Evolutionary conservation across 2,113 vertebrate genomes (phyloP).

Genomic region (Panthera tigris): DNA sequence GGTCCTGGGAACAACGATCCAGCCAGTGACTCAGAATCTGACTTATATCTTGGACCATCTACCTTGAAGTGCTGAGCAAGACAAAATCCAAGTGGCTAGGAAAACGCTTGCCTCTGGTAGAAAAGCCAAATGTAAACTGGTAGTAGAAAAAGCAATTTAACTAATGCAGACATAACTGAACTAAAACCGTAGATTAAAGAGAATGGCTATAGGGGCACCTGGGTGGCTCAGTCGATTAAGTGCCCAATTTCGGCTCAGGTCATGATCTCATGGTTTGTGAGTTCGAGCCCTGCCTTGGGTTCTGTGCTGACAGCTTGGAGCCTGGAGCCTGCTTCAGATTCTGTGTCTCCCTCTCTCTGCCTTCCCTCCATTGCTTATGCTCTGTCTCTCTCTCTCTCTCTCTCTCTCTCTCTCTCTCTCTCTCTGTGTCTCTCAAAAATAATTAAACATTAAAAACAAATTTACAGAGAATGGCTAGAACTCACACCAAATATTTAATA

Average conservation of each 20-base stretch:
- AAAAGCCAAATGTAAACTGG: not conserved
- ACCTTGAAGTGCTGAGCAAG: not conserved
- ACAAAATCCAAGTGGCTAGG: not conserved
- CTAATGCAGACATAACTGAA: not conserved
- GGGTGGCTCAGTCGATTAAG: no score
- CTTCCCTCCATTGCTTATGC: no score
- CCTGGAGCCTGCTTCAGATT: no score
- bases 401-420: no score
- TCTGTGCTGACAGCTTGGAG: no score
- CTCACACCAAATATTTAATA: conserved; percentile 14
- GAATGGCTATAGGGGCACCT: not conserved
- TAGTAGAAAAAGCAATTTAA: not conserved
- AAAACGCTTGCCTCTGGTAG: not conserved
- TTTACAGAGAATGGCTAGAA: not conserved
- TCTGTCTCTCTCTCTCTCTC: no score
- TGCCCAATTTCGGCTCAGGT: no score
- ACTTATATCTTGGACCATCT: not conserved
- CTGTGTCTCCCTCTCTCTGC: no score
- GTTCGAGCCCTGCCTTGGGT: no score
- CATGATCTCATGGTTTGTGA: no score
- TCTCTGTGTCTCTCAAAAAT: no score
- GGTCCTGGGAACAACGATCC: not conserved
- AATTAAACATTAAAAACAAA: no score
- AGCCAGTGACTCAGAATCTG: not conserved
- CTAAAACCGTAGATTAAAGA: not conserved